Conservation (phyloP, 2,113 vertebrate genomes). For the Dromas ardeola region DNA sequence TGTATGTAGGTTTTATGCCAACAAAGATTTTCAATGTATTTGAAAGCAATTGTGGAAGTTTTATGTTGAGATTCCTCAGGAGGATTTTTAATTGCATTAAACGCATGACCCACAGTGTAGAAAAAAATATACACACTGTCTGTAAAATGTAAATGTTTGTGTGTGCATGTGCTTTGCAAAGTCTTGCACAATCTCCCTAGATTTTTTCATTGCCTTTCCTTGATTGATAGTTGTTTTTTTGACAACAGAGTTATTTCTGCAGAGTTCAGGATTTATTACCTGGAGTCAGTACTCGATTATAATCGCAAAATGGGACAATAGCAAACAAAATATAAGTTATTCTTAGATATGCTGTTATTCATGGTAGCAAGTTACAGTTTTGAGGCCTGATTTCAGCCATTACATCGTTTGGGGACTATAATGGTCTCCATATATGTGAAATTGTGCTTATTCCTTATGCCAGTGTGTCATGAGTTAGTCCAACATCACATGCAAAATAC, state of each 20-base stretch:
- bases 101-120: neutral
- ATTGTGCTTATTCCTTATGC: neutral
- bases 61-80: neutral
- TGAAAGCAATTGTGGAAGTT: neutral
- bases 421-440: neutral
- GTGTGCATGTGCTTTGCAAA: neutral
- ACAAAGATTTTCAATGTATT: neutral
- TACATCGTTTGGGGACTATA: neutral
- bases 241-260: neutral
- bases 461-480: neutral
- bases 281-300: neutral
- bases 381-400: neutral
- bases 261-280: neutral
- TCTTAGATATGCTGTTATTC: neutral
- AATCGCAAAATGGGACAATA: neutral
- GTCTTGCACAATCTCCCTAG: neutral
- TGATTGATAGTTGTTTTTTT: neutral
- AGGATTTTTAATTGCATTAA: conserved; percentile 6
- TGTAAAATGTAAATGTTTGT: neutral
- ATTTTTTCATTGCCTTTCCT: neutral
- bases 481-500: neutral
- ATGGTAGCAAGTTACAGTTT: neutral
- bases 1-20: neutral
- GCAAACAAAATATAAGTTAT: neutral
- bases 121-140: neutral